A percentile compares a stretch with the other conserved stretches of the same genome.
These are phyloP conservation scores for Augochlorella aurata DNA, from an alignment of 2,888 invertebrate genomes.

Conservation along the genomic window DNA sequence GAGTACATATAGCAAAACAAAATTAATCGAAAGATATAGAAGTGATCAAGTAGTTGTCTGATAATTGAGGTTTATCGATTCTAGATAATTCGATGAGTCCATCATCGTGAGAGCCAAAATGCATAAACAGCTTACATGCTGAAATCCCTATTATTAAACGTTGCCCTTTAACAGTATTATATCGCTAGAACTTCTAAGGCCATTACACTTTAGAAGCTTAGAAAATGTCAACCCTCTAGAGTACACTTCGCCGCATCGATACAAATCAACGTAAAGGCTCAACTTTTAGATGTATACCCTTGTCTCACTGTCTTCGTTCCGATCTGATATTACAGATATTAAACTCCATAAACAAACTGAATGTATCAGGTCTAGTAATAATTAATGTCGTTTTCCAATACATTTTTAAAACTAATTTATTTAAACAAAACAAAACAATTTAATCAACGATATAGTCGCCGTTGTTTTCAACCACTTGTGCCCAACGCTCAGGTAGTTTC, in stretches of 20 bases:
- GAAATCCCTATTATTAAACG: constrained; percentile 26
- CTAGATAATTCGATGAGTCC: constrained; percentile 32
- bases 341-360: not conserved
- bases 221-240: constrained; percentile 58
- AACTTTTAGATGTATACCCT: not conserved
- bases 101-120: not conserved
- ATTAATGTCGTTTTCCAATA: no score
- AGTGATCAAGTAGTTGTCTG: constrained; percentile 17
- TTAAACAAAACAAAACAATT: no score
- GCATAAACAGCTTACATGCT: not conserved
- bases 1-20: constrained; percentile 17
- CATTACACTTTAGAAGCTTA: constrained; percentile 32
- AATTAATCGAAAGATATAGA: constrained; percentile 13
- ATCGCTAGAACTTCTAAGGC: constrained; percentile 37
- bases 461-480: no score
- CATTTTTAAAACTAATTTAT: no score
- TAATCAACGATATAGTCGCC: no score
- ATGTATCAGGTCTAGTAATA: no score
- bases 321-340: not conserved
- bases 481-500: no score
- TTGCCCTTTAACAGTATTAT: constrained; percentile 45
- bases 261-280: not conserved
- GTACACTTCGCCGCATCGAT: constrained; percentile 49
- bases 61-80: constrained; percentile 65
- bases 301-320: not conserved